Percentiles rank a stretch among this genome's conserved stretches.
phyloP scores from a whole-genome alignment of 2,113 vertebrate species.

The Antechinus flavipes region DNA sequence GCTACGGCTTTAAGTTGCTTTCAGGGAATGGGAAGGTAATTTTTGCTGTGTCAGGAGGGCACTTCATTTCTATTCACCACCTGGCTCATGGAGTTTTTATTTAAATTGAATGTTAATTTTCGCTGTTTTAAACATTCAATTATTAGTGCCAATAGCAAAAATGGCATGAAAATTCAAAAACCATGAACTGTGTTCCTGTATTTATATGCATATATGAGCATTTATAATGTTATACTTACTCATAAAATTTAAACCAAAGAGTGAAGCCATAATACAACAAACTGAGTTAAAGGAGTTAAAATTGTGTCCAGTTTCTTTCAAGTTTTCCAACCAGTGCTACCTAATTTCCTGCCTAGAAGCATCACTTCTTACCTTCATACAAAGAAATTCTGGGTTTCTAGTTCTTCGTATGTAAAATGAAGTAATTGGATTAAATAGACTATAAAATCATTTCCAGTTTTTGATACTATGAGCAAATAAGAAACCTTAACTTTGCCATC shows the following conservation, averaged over 20 bases:
- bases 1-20: constrained; percentile 40
- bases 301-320: not conserved
- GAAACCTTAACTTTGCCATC: not conserved
- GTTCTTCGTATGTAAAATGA: not conserved
- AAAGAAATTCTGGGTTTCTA: constrained; percentile 15
- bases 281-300: not conserved
- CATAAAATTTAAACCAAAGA: not conserved
- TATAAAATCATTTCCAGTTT: not conserved
- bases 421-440: not conserved
- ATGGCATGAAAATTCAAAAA: not conserved
- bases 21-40: constrained; percentile 42
- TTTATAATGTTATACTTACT: constrained; percentile 22
- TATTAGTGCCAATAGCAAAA: not conserved
- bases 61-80: not conserved
- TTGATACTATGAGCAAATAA: not conserved
- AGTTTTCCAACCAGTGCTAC: not conserved
- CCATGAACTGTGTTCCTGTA: not conserved
- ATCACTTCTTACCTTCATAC: constrained; percentile 7
- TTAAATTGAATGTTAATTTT: constrained; percentile 30
- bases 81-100: constrained; percentile 18
- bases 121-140: not conserved
- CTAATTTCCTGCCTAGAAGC: not conserved
- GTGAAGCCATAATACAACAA: not conserved
- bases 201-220: not conserved
- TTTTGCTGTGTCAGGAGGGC: constrained; percentile 53